Evolutionary conservation across 2,888 invertebrate genomes (phyloP), one percentile per base, ranked within the genome.

Genomic region (Eristalinus sepulchralis): DNA sequence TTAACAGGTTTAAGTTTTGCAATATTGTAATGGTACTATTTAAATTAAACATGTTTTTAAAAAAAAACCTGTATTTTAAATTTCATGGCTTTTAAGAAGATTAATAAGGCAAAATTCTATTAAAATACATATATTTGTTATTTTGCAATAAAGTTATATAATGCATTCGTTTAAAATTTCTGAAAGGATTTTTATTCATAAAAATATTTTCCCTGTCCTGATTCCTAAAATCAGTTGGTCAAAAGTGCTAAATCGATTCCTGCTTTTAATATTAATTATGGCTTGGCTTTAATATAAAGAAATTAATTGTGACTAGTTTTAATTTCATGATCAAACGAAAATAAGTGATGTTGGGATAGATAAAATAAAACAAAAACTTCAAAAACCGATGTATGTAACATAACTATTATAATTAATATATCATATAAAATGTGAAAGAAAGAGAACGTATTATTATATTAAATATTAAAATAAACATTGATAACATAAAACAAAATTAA

Each of bases 401-500:
- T 83, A 77, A 85, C 77, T 81, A 85, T 85, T 80, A 83, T 73
- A 81, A 83, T 84, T 83, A 83, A 82, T 68, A 77, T 82, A 70
- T 71, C 70, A n/a, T 47, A 84, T 73, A 72, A 57, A 55, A 67
- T 31, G 70, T 62, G 33, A 9, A 17, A 53, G 62, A 72, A 57
- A n/a, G 39, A 68, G 20, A 67, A 68, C 67, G 55, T 73, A 87
- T 83, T 76, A 80, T 71, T 88, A 84, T 81, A 83, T 77, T 79
- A 39, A 80, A n/a, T 39, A 17, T 39, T 39, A 13, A 39, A 77
- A 13, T 64, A 78, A 76, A 59, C 27, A 68, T 59, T 36, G 67
- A 64, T 89, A 89, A 90, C 89, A 90, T 90, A 90, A 90, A 88
- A 90, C 91, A 89, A 90, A 90, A 90, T 11, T 60, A 80, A 89